Conservation (phyloP, 2,888 invertebrate genomes). For the Oscheius sp. region DNA sequence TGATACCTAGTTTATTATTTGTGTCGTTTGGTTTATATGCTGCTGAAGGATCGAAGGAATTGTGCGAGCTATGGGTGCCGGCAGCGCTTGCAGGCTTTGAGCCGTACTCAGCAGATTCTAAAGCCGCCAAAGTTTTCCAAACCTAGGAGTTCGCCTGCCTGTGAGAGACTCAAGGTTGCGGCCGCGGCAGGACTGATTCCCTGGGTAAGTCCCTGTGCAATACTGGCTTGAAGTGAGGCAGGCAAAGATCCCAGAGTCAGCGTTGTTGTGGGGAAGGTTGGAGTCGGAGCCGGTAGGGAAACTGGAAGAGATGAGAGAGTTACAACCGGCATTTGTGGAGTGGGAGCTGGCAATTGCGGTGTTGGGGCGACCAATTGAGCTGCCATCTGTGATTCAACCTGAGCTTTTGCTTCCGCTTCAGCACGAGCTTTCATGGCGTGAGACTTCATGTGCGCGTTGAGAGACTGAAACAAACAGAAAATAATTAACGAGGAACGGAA, state of each 20-base stretch:
- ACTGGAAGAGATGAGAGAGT: too few relatives aligned
- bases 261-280: not conserved
- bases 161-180: slow-evolving; percentile 1
- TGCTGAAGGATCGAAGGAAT: slow-evolving; percentile 8
- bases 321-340: not conserved
- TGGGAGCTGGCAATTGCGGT: slow-evolving; percentile 20
- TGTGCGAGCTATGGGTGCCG: not conserved
- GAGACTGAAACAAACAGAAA: slow-evolving; percentile 79
- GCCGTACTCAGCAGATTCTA: slow-evolving; percentile 8
- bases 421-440: slow-evolving; percentile 77
- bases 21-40: slow-evolving; percentile 22
- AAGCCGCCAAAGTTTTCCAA: not conserved
- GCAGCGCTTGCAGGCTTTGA: slow-evolving; percentile 5
- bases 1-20: slow-evolving; percentile 16
- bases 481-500: too few relatives aligned
- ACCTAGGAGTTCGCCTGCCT: not conserved
- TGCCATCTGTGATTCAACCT: slow-evolving; percentile 37
- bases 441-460: slow-evolving; percentile 99
- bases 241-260: slow-evolving; percentile 13
- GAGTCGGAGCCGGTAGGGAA: not conserved
- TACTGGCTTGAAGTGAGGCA: slow-evolving; percentile 15
- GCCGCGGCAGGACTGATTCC: slow-evolving; percentile 20
- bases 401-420: slow-evolving; percentile 65
- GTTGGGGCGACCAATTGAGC: slow-evolving; percentile 19
- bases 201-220: slow-evolving; percentile 18